Evolutionary conservation across 2,797 vertebrate genomes (phyloP).

Genomic region (Tolypeutes matacus): DNA sequence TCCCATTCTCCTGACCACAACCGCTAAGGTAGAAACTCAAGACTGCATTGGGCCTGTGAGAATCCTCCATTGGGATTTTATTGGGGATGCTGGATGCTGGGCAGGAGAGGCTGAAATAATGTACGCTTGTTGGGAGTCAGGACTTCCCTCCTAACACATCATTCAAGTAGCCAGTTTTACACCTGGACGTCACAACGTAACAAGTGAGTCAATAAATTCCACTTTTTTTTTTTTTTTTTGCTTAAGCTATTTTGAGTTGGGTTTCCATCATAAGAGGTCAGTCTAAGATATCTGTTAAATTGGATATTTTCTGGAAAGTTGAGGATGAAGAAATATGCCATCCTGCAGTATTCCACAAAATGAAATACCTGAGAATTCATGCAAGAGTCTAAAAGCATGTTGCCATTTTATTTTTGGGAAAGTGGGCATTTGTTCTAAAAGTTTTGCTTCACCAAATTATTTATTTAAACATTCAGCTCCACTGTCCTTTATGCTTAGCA

Average conservation of each 20-base stretch:
- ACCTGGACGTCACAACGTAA: neutral
- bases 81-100: neutral
- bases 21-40: neutral
- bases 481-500: neutral
- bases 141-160: neutral
- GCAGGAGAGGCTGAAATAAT: neutral
- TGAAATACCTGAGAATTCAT: neutral
- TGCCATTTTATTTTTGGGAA: neutral
- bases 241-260: neutral
- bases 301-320: constrained; percentile 43
- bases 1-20: neutral
- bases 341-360: neutral
- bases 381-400: neutral
- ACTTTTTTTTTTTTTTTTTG: neutral
- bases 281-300: constrained; percentile 24
- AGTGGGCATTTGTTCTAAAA: constrained; percentile 1
- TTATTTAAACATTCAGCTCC: neutral
- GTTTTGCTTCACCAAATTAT: neutral
- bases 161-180: neutral
- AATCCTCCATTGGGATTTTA: neutral
- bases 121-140: neutral
- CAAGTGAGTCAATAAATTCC: neutral
- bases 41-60: neutral
- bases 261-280: constrained; percentile 10
- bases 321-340: neutral